Conservation (phyloP, 2,888 invertebrate species). For the Heliconius erato region DNA sequence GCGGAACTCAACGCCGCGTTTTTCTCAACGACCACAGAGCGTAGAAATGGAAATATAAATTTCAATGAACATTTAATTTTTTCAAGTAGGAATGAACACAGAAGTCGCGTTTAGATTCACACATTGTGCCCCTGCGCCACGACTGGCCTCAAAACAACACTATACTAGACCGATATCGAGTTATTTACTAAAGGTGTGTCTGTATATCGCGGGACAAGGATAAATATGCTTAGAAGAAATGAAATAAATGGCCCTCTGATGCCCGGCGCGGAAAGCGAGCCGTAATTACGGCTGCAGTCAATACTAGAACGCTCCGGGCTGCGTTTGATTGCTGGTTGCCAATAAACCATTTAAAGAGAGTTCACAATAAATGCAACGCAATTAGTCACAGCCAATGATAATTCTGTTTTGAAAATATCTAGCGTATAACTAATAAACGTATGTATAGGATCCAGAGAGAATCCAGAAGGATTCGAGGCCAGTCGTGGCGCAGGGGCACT, state of each 20-base stretch:
- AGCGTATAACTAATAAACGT: slow-evolving; percentile 13
- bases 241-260: slow-evolving; percentile 51
- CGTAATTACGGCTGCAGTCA: slow-evolving; percentile 52
- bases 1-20: too few relatives aligned
- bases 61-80: too few relatives aligned
- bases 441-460: slow-evolving; percentile 44
- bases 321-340: slow-evolving; percentile 52
- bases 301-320: slow-evolving; percentile 51
- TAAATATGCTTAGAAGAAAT: slow-evolving; percentile 59
- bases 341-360: slow-evolving; percentile 46
- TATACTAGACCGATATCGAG: slow-evolving; percentile 64
- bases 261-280: slow-evolving; percentile 50
- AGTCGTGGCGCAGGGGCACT: too few relatives aligned
- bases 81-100: too few relatives aligned
- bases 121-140: too few relatives aligned
- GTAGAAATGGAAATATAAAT: too few relatives aligned
- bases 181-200: slow-evolving; percentile 65
- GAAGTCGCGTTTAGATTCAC: too few relatives aligned
- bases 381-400: slow-evolving; percentile 46
- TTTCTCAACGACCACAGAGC: too few relatives aligned
- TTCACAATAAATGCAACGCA: slow-evolving; percentile 44
- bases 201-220: slow-evolving; percentile 68
- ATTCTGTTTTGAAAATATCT: slow-evolving; percentile 26
- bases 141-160: slow-evolving; percentile 55
- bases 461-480: too few relatives aligned